Base-by-base conservation (phyloP, 2,113 vertebrate species). In the Sorex araneus region DNA sequence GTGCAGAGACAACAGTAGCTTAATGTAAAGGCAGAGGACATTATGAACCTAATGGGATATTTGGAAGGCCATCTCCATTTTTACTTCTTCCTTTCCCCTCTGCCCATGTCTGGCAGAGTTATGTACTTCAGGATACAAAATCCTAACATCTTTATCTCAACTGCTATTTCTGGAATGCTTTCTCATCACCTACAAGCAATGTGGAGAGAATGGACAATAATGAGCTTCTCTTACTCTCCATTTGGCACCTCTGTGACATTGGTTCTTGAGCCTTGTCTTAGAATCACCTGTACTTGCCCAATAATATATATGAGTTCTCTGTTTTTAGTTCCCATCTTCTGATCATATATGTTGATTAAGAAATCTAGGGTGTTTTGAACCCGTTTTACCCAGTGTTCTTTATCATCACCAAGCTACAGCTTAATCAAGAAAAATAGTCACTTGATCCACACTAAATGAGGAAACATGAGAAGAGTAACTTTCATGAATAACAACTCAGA, bases 401-500 rank as follows among this genome's bases (percentile, higher is more conserved):
- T 89, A 71, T 32, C 11, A 27, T 63, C 36, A 50, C n/a, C 7
- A 50, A 67, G 18, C n/a, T 36, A 40, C 0, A 54, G 34, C 47
- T 50, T 50, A 60, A 60, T 21, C 18, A 19, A 60, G 57, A 60
- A 60, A 60, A 60, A n/a, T 54, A 83, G 23, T 87, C 79, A 76
- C 19, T 19, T 27, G 1, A n/a, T 63, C 60, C 73, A 40, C 45
- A 54, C 45, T 43, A 43, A 67, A 76, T 23, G 76, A 87, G 57
- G 50, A 71, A 74, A 69, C 64, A 82, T 7, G 10, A 71, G 54
- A 90, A 23, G 94, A 63, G 73, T 75, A 92, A 91, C 86, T 91
- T 93, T 76, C 57, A 94, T 54, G 85, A 18, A 92, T 92, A 19
- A 66, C 25, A 66, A 66, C 70, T 94, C 86, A 50, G 45, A 93